These are phyloP conservation scores for Patella pellucida DNA, from an alignment of 2,888 invertebrate species.

Conservation along the genomic window DNA sequence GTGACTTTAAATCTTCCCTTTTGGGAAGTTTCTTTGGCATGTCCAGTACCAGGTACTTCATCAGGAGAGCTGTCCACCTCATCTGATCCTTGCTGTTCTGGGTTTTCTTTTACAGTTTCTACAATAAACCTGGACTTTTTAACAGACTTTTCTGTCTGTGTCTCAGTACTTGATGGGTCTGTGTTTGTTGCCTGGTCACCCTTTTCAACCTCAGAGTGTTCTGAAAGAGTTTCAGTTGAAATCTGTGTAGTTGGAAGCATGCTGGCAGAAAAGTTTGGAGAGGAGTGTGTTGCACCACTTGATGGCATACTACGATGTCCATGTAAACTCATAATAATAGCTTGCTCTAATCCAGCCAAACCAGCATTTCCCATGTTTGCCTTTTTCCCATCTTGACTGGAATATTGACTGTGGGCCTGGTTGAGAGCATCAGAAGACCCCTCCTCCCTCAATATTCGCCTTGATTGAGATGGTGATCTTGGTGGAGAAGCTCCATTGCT, in stretches of 20 bases:
- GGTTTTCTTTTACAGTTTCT: slow-evolving; percentile 52
- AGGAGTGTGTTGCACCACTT: slow-evolving; percentile 18
- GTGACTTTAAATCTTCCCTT: slow-evolving; percentile 55
- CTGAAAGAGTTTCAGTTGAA: slow-evolving; percentile 15
- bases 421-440: slow-evolving; percentile 23
- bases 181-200: slow-evolving; percentile 23
- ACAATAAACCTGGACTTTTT: slow-evolving; percentile 53
- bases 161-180: slow-evolving; percentile 28
- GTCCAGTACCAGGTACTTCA: slow-evolving; percentile 25
- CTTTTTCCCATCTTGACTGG: slow-evolving; percentile 37
- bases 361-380: slow-evolving; percentile 37
- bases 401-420: slow-evolving; percentile 42
- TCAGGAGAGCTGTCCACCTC: slow-evolving; percentile 10
- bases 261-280: slow-evolving; percentile 6
- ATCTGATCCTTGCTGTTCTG: slow-evolving; percentile 3
- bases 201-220: slow-evolving; percentile 16
- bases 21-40: slow-evolving; percentile 30
- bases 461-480: slow-evolving; percentile 51
- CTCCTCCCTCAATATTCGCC: slow-evolving; percentile 43
- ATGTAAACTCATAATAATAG: slow-evolving; percentile 63
- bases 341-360: slow-evolving; percentile 61
- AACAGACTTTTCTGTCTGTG: slow-evolving; percentile 27
- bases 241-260: slow-evolving; percentile 13
- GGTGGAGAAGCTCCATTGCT: slow-evolving; percentile 46
- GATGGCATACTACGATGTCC: slow-evolving; percentile 40